Conservation (phyloP, 2,113 vertebrate species). For the Acanthisitta chloris region DNA sequence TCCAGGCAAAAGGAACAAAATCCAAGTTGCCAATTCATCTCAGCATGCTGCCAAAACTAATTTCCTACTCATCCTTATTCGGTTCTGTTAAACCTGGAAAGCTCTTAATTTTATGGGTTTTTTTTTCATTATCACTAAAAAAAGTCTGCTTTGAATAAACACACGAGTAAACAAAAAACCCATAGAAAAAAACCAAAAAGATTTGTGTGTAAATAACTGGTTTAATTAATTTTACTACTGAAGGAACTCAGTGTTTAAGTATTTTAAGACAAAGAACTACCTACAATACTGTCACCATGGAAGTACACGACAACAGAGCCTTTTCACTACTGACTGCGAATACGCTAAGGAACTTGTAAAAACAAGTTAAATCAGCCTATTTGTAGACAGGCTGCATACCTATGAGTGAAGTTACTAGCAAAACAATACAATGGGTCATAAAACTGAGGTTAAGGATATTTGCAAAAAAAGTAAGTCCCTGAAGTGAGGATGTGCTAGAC, state of each 20-base stretch:
- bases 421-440: neutral
- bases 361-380: neutral
- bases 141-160: neutral
- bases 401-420: neutral
- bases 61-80: constrained; percentile 16
- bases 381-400: neutral
- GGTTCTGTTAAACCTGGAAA: neutral
- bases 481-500: neutral
- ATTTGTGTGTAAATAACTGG: neutral
- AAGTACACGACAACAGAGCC: neutral
- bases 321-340: neutral
- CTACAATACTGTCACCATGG: neutral
- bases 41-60: constrained; percentile 24
- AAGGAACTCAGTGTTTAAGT: neutral
- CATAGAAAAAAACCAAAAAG: neutral
- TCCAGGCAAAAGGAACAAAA: constrained; percentile 13
- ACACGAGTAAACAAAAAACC: neutral
- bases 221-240: neutral
- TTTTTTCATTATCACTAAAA: neutral
- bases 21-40: neutral
- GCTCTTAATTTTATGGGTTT: neutral
- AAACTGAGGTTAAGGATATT: neutral
- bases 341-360: neutral
- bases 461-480: neutral
- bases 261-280: neutral